A percentile compares a stretch with the other conserved stretches of the same genome.
These are phyloP conservation scores for Galagoides demidoff DNA, from an alignment of 2,797 vertebrate genomes.

Conservation along the genomic window DNA sequence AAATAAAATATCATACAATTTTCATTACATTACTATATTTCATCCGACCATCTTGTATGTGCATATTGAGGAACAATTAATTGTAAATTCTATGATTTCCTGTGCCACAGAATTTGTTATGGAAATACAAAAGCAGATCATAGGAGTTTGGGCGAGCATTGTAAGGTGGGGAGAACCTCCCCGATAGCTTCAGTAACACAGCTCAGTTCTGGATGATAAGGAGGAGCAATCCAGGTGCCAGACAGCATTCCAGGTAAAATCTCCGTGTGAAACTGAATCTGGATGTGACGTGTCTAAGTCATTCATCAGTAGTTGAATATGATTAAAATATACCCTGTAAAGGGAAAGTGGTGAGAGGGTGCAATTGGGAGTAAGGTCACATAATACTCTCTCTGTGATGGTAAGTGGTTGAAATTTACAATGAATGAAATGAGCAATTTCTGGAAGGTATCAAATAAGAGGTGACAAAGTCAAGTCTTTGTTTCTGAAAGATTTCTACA, in stretches of 20 bases:
- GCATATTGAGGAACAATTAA: neutral
- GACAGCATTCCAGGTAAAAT: neutral
- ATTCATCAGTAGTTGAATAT: neutral
- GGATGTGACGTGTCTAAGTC: neutral
- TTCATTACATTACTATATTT: neutral
- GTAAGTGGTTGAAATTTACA: neutral
- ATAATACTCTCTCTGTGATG: neutral
- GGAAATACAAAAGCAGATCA: neutral
- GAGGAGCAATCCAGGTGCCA: fast-evolving
- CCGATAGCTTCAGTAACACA: neutral
- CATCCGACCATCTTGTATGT: neutral
- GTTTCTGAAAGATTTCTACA: neutral
- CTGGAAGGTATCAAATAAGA: neutral
- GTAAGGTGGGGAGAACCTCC: neutral
- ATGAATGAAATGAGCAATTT: neutral
- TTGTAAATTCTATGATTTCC: neutral
- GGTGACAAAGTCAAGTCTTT: neutral
- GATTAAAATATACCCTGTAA: neutral
- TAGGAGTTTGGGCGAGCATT: neutral
- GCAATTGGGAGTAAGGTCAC: neutral
- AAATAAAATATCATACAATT: neutral
- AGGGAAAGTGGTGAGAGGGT: neutral
- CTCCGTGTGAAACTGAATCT: neutral
- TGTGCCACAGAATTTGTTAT: neutral
- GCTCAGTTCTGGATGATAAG: neutral